Conservation (phyloP, 2,888 invertebrate genomes). For the Aproaerema taeniolella region DNA sequence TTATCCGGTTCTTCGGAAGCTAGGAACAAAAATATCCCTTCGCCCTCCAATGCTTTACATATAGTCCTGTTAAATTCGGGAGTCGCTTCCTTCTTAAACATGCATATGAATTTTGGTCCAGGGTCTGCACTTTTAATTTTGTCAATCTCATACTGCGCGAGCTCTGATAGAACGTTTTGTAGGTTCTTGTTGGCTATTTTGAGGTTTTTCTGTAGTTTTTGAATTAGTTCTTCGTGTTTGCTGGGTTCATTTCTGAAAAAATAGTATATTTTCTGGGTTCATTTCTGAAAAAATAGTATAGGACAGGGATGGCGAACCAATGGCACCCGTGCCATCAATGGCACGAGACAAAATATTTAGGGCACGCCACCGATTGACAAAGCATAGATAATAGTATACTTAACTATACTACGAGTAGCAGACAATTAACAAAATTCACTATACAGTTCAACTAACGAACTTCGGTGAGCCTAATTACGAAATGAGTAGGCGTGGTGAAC, state of each 20-base stretch:
- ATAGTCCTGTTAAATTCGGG: constrained; percentile 85
- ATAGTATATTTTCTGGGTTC: too few relatives aligned
- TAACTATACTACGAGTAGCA: too few relatives aligned
- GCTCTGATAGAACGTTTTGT: constrained; percentile 80
- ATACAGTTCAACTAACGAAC: too few relatives aligned
- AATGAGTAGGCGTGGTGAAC: too few relatives aligned
- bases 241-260: constrained; percentile 81
- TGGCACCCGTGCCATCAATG: too few relatives aligned
- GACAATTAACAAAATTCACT: too few relatives aligned
- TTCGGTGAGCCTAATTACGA: too few relatives aligned
- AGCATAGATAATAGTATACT: too few relatives aligned
- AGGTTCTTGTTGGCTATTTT: constrained; percentile 81
- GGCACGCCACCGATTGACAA: too few relatives aligned
- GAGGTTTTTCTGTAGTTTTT: constrained; percentile 83
- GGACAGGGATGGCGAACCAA: too few relatives aligned
- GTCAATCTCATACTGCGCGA: constrained; percentile 82
- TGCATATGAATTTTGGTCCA: constrained; percentile 73
- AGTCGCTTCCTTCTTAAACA: constrained; percentile 86
- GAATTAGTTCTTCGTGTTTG: constrained; percentile 83
- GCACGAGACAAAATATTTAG: too few relatives aligned
- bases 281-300: too few relatives aligned
- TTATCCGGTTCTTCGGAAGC: constrained; percentile 84
- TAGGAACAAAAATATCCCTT: constrained; percentile 80
- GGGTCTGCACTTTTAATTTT: constrained; percentile 70
- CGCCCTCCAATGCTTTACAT: constrained; percentile 79